These are phyloP conservation scores for Seira sanloemensis DNA, from an alignment of 2,888 invertebrate genomes.

Conservation along the genomic window DNA sequence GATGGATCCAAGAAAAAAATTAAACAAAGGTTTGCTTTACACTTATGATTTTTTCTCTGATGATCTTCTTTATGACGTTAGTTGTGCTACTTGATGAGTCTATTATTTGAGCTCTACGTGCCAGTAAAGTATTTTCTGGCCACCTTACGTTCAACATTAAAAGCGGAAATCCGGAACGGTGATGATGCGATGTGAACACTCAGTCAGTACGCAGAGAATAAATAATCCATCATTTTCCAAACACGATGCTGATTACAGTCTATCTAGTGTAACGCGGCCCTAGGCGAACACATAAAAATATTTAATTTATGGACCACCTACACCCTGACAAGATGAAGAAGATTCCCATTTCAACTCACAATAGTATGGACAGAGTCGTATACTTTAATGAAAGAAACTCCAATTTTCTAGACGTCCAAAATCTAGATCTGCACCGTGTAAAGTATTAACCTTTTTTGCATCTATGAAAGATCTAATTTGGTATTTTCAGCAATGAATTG, in stretches of 20 bases:
- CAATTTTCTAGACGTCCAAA: no score
- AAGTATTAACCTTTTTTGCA: no score
- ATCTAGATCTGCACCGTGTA: no score
- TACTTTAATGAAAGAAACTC: no score
- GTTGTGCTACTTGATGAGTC: constrained; percentile 5
- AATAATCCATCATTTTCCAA: constrained; percentile 5
- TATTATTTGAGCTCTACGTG: constrained; percentile 13
- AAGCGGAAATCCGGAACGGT: constrained; percentile 45
- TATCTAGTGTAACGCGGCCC: neutral
- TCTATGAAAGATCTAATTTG: neutral
- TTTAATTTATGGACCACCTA: constrained; percentile 7
- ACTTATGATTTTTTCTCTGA: constrained; percentile 3
- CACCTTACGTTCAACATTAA: constrained; percentile 32
- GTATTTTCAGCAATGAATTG: neutral
- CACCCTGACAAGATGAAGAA: neutral
- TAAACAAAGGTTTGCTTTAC: neutral
- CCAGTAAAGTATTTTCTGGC: constrained; percentile 3
- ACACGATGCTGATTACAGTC: constrained; percentile 6
- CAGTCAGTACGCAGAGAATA: neutral
- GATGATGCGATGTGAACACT: constrained; percentile 21
- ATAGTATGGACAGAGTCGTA: no score
- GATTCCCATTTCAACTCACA: no score
- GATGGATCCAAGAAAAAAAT: neutral
- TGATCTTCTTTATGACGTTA: neutral
- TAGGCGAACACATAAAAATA: constrained; percentile 1